Evolutionary conservation across 2,797 vertebrate genomes (phyloP), one percentile per base, ranked within the genome.

Genomic region (Phalanger gymnotis): DNA sequence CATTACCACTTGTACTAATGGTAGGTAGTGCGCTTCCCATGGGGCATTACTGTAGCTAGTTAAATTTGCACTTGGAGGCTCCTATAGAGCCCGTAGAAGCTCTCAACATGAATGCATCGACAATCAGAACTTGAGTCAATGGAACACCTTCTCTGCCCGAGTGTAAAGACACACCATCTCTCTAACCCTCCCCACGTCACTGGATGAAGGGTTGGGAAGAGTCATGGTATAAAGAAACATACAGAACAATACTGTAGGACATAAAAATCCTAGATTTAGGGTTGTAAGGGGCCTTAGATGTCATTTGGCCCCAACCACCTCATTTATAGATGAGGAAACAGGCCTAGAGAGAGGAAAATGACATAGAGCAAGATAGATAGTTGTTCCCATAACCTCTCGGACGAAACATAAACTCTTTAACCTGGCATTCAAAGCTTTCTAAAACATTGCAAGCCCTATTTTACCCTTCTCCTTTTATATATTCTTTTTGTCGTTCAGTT

Each of bases 151-250:
- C 30, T 61, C 54, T 54, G 31, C 66, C 53, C 94, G 51, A 57
- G 54, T 92, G 27, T 87, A 93, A 10, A 52, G 40, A 34, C n/a
- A 53, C 30, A 58, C 58, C 92, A 92, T 90, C n/a, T 52, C 30
- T 94, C 31, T 91, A 94, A 96, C 25, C 28, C 94, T 92, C 40
- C 19, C n/a, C 54, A 19, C 34, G 61, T 40, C 53, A 53, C 53
- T 52, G 16, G 22, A 34, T 28, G 30, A 66, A 40, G 53, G 51
- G 55, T 57, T 52, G 16, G 14, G 54, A 40, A 56, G 57, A 57
- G 34, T 47, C 25, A 19, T 34, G 5, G 10, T 34, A 56, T 3
- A 95, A 16, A 9, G 19, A 22, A 56, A 28, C 10, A 66, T 0
- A 25, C 1, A 87, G 87, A 28, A 40, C 12, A 54, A 22, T 0